Conservation (phyloP, 2,797 vertebrate species). For the Gallirallus australis region DNA sequence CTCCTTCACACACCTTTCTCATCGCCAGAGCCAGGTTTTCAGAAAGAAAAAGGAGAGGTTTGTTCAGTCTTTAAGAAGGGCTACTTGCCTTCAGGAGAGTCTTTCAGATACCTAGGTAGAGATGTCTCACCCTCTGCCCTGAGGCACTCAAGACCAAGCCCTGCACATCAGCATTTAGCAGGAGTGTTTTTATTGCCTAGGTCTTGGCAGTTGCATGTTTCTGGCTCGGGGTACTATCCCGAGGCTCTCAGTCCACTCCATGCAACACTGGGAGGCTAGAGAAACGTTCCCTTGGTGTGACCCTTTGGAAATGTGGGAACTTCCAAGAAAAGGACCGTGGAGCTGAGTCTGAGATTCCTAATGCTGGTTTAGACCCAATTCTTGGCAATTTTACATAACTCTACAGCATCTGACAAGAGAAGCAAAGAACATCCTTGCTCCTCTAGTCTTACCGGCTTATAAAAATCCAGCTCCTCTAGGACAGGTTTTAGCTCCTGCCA, state of each 20-base stretch:
- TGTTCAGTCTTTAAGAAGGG: neutral
- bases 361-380: neutral
- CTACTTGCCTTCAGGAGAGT: neutral
- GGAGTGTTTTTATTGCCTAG: neutral
- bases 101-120: neutral
- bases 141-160: neutral
- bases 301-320: neutral
- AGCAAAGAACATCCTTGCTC: neutral
- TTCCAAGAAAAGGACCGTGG: neutral
- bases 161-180: neutral
- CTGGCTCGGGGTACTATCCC: neutral
- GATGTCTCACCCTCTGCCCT: neutral
- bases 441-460: conserved; percentile 78
- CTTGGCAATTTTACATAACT: neutral
- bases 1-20: neutral
- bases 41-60: neutral
- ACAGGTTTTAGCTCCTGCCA: conserved; percentile 76
- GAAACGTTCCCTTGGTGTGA: neutral
- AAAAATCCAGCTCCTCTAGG: conserved; percentile 79
- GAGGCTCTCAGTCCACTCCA: neutral
- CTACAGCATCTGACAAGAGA: neutral
- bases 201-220: neutral
- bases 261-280: neutral
- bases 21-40: neutral
- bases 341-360: neutral